These are phyloP conservation scores for Cygnus atratus DNA, from an alignment of 2,113 vertebrate genomes.

Conservation along the genomic window DNA sequence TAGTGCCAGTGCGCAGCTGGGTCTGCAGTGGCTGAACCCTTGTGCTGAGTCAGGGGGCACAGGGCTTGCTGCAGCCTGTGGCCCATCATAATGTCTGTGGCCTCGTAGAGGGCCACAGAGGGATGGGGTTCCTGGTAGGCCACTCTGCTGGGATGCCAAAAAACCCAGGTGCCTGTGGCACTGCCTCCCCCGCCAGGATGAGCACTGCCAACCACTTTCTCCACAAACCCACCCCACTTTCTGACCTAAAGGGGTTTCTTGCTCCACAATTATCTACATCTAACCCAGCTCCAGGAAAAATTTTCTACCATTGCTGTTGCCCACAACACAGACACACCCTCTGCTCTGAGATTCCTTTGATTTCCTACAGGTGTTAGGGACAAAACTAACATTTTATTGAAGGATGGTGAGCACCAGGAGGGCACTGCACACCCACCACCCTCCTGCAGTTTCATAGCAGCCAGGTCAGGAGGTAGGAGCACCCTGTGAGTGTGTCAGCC, in stretches of 20 bases:
- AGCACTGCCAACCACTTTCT: background rate
- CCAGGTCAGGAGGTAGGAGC: background rate
- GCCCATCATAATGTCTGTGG: background rate
- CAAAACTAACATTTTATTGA: background rate
- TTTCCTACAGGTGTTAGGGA: background rate
- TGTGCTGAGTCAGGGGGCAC: background rate
- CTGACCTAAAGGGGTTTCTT: background rate
- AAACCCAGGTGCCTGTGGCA: fast-evolving
- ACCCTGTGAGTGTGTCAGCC: background rate
- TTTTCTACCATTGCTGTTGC: background rate
- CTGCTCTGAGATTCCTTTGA: background rate
- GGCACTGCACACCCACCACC: background rate
- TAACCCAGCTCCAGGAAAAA: background rate
- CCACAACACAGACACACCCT: background rate
- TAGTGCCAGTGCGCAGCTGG: background rate
- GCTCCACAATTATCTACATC: background rate
- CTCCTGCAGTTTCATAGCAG: background rate
- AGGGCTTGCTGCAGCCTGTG: background rate
- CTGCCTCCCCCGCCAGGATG: background rate
- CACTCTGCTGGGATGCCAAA: background rate
- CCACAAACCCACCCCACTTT: background rate
- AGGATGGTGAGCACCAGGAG: background rate
- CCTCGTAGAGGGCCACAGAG: background rate
- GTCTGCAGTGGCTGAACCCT: background rate
- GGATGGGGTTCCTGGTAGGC: fast-evolving